phyloP scores from a whole-genome alignment of 1,140 invertebrate species.

The Anagrus nilaparvatae region DNA sequence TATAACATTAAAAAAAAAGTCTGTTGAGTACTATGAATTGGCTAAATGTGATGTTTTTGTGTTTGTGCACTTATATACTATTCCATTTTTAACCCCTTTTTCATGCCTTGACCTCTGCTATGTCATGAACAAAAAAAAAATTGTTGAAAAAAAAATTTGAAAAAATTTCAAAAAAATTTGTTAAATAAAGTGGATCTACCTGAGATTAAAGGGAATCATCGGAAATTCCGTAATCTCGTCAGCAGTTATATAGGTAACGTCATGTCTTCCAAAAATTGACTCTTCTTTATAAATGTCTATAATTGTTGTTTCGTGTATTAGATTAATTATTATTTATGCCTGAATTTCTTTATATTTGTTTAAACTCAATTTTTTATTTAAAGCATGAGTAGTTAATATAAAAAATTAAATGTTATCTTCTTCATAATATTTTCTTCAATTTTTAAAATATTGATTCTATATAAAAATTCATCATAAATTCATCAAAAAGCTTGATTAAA shows the following conservation, averaged over 20 bases:
- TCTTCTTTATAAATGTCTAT: background rate
- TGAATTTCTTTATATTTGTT: background rate
- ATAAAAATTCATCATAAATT: no score
- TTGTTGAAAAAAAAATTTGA: no score
- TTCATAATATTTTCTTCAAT: no score
- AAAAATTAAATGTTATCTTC: no score
- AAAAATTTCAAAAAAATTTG: no score
- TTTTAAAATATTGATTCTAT: no score
- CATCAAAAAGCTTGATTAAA: no score
- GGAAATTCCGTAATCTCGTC: slow-evolving; percentile 95
- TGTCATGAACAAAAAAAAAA: no score
- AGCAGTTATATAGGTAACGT: slow-evolving; percentile 93
- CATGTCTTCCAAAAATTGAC: no score
- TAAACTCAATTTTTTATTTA: background rate
- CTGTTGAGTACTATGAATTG: slow-evolving; percentile 30
- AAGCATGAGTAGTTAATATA: background rate
- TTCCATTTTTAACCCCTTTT: slow-evolving; percentile 39
- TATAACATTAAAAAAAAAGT: slow-evolving; percentile 15
- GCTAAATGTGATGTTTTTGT: slow-evolving; percentile 42
- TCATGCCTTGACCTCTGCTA: no score
- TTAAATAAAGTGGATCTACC: slow-evolving; percentile 81
- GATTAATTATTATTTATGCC: slow-evolving; percentile 3
- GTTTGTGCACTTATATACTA: slow-evolving; percentile 42
- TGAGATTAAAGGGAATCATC: slow-evolving; percentile 93
- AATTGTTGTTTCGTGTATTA: slow-evolving; percentile 15